A percentile compares a stretch with the other conserved stretches of the same genome.
Conservation (phyloP, 2,888 invertebrate species). For the Cinara cedri region DNA sequence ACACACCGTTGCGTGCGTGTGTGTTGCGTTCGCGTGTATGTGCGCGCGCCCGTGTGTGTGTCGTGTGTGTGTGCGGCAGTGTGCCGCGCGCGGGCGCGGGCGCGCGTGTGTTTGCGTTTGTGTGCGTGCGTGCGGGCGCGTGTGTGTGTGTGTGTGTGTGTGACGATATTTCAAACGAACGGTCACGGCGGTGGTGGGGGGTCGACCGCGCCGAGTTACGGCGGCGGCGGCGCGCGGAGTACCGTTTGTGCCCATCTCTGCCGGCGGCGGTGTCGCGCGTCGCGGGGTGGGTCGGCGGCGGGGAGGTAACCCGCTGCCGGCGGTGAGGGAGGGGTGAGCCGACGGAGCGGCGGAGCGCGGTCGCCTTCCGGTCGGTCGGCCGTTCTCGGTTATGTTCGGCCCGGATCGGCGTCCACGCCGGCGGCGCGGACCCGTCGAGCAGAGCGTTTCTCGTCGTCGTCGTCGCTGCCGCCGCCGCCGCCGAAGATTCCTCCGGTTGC, state of each 20-base stretch:
- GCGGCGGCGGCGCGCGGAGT: not conserved
- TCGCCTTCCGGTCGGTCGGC: not conserved
- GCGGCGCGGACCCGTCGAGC: not conserved
- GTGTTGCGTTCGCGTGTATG: not conserved
- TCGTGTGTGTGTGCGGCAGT: not conserved
- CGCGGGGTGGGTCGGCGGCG: not conserved
- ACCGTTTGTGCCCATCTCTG: not conserved
- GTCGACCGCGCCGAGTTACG: conserved; percentile 7
- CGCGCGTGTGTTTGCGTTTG: conserved; percentile 1
- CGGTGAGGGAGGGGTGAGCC: not conserved
- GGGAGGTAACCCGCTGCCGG: not conserved
- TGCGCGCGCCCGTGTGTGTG: not conserved
- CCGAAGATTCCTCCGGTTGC: no score
- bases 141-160: conserved; percentile 20
- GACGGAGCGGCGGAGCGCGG: not conserved
- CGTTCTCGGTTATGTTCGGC: not conserved
- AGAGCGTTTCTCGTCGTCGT: not conserved
- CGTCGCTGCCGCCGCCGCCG: not conserved
- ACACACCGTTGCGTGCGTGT: conserved; percentile 7
- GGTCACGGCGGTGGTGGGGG: not conserved
- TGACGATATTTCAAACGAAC: conserved; percentile 53
- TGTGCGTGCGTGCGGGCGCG: not conserved
- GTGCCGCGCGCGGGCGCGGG: not conserved
- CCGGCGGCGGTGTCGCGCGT: not conserved
- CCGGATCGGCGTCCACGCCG: not conserved